Evolutionary conservation across 2,888 invertebrate species (phyloP).

Genomic region (Polyploca ridens): DNA sequence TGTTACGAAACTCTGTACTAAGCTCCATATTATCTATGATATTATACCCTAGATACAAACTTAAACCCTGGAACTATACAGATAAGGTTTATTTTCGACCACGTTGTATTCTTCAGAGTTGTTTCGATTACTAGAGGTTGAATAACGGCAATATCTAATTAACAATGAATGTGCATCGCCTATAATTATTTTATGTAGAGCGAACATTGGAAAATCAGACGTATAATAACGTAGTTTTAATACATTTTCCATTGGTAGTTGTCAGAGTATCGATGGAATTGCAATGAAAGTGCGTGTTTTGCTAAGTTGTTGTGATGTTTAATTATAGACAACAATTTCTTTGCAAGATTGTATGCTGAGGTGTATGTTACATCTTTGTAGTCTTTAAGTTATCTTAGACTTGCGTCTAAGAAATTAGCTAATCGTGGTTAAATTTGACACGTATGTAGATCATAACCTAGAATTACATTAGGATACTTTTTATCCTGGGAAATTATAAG

Average conservation of each 20-base stretch:
- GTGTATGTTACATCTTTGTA: background rate
- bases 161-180: constrained; percentile 12
- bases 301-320: constrained; percentile 8
- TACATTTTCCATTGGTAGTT: background rate
- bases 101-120: too few relatives aligned
- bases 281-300: constrained; percentile 3
- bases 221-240: background rate
- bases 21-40: too few relatives aligned
- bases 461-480: too few relatives aligned
- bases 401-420: background rate
- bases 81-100: too few relatives aligned
- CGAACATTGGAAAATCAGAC: constrained; percentile 3
- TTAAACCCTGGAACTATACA: too few relatives aligned
- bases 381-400: background rate
- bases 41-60: too few relatives aligned
- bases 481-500: too few relatives aligned
- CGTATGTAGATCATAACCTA: too few relatives aligned
- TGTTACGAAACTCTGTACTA: constrained; percentile 17
- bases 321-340: constrained; percentile 4
- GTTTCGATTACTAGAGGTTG: constrained; percentile 11
- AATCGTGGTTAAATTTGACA: too few relatives aligned
- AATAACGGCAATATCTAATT: constrained; percentile 9
- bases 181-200: constrained; percentile 7
- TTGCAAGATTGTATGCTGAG: background rate
- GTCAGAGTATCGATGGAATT: background rate